phyloP scores from a whole-genome alignment of 2,797 vertebrate genomes.

The Notoglanidium macrostoma region DNA sequence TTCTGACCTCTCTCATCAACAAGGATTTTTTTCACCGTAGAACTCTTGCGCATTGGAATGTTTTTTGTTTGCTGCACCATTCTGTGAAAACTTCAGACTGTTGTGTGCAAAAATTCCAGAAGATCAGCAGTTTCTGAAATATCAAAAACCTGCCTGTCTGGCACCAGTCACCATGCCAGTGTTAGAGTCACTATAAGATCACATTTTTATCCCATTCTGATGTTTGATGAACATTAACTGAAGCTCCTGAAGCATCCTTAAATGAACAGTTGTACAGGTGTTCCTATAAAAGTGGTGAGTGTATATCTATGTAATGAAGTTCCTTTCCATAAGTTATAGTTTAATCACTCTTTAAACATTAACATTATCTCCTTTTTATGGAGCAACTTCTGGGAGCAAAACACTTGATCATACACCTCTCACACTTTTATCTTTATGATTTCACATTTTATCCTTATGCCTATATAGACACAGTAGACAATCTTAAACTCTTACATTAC shows the following conservation, averaged over 20 bases:
- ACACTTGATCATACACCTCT: not conserved
- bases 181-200: not conserved
- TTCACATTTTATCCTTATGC: slow-evolving; percentile 37
- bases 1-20: not conserved
- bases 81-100: not conserved
- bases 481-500: slow-evolving; percentile 42
- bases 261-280: not conserved
- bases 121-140: not conserved
- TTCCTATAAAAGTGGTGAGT: not conserved
- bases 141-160: not conserved
- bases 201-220: not conserved
- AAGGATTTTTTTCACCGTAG: not conserved
- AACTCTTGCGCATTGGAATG: not conserved
- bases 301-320: not conserved
- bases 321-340: slow-evolving; percentile 23
- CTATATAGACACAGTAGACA: slow-evolving; percentile 45
- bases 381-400: slow-evolving; percentile 2
- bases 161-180: too few species aligned
- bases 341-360: slow-evolving; percentile 44
- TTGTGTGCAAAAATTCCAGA: not conserved
- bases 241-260: not conserved
- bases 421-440: slow-evolving; percentile 35
- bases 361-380: slow-evolving; percentile 35
- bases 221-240: not conserved
- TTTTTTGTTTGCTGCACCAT: not conserved